Base-by-base conservation (phyloP, 2,888 invertebrate species). In the Sesamia inferens region DNA sequence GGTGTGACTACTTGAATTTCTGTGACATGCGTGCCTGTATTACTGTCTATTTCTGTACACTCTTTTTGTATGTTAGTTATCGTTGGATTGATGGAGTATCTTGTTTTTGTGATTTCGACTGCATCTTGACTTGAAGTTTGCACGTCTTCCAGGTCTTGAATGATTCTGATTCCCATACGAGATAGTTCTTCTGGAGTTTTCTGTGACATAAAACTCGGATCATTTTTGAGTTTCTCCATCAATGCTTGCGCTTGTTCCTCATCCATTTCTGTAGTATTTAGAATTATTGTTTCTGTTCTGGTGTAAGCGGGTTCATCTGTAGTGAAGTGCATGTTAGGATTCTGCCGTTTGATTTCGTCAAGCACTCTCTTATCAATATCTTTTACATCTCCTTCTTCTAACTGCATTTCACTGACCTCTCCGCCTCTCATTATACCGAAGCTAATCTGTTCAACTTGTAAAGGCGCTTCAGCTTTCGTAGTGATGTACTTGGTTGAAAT, bases 1-100 rank as follows among this genome's bases (percentile, higher is more conserved):
- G 97, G 96, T 22, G 97, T 97, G 4, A 97, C 93, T 0, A 98
- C 98, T 92, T 98, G 97, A 74, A 98, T 98, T 93, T 98, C 98
- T 58, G 98, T 98, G 51, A 98, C 96, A 88, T 97, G 98, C n/a
- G 70, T 13, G 44, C 97, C 97, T 87, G 96, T 92, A 55, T 89
- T 89, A 48, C 85, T 77, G 74, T 91, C 89, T 22, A 91, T 88
- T 74, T 90, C 85, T 87, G 89, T 91, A 24, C 86, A 83, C 63
- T 90, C 90, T 81, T 94, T 96, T 81, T 95, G 93, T 59, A 93
- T 90, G 58, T 95, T 92, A 64, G 95, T 92, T 58, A 96, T 94
- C n/a, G 93, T 83, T 0, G 96, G 94, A 74, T 96, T 94, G 11
- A 96, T 94, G 0, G 96, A 91, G 76, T 96, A 95, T 85, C 93